Evolutionary conservation across 2,797 vertebrate species (phyloP), one percentile per base, ranked within the genome.

Genomic region (Melanogrammus aeglefinus): DNA sequence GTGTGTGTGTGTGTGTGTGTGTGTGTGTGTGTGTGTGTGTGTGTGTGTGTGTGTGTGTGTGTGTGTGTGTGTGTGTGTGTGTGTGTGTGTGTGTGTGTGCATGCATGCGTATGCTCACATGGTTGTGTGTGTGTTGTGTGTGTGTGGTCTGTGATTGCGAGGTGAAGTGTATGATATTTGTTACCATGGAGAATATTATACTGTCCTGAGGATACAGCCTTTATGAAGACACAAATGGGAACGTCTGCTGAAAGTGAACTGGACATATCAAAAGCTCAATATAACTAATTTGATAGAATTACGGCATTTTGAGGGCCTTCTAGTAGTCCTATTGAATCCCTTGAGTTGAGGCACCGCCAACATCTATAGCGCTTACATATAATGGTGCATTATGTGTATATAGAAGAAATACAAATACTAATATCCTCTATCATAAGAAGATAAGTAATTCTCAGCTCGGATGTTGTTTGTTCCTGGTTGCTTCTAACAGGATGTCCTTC

Each of bases 401-500:
- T 21, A 24, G n/a, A 63, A 27, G 12, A 10, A 3, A 69, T 24
- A n/a, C 7, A 63, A n/a, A n/a, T n/a, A 9, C 21, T 63, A 63
- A 63, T 63, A 63, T 63, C 51, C 6, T n/a, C 21, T 69, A 63
- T 63, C 47, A 18, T 24, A 3, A 27, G 3, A 27, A 27, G 7
- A 6, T 9, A 16, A n/a, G 29, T 35, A 14, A 72, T 35, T 18
- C 24, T 29, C 27, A 29, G 29, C 70, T 21, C 6, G 3, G 4
- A 31, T 72, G 13, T 35, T 31, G 70, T 72, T 35, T 72, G 10
- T 33, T 71, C 33, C 70, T 13, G 24, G 70, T 72, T 72, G 70
- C 27, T 8, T 72, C 70, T 72, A 39, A 47, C 47, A 14, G 79
- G 35, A 83, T n/a, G n/a, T 51, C 31, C 86, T 76, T 74, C 75